A percentile compares a stretch with the other conserved stretches of the same genome.
These are phyloP conservation scores for Boloria selene DNA, from an alignment of 2,888 invertebrate genomes.

Conservation along the genomic window DNA sequence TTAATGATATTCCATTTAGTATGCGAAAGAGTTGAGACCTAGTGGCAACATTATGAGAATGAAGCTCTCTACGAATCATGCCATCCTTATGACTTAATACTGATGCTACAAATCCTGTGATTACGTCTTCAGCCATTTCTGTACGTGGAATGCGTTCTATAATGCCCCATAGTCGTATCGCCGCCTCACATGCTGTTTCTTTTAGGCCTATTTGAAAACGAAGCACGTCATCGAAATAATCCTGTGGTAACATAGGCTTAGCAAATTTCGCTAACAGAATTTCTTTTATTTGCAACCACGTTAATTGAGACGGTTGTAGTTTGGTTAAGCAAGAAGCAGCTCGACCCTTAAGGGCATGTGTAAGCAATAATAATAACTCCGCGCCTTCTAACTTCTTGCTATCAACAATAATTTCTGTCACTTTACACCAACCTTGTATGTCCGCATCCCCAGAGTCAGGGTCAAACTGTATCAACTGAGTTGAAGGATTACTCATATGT, in stretches of 20 bases:
- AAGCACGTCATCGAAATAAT: slow-evolving; percentile 44
- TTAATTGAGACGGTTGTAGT: slow-evolving; percentile 33
- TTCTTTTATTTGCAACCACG: slow-evolving; percentile 41
- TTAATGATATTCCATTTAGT: slow-evolving; percentile 36
- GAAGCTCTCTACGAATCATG: slow-evolving; percentile 39
- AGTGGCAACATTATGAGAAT: slow-evolving; percentile 32
- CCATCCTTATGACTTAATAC: slow-evolving; percentile 38
- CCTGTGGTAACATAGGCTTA: slow-evolving; percentile 41
- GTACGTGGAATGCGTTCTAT: slow-evolving; percentile 35
- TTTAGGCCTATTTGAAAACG: slow-evolving; percentile 38
- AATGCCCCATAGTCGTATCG: slow-evolving; percentile 33
- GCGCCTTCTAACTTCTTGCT: slow-evolving; percentile 38
- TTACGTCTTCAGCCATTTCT: slow-evolving; percentile 36
- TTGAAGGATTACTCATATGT: too few species aligned
- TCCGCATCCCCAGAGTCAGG: slow-evolving; percentile 41
- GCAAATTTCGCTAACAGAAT: slow-evolving; percentile 41
- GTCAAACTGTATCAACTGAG: neutral
- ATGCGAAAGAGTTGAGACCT: slow-evolving; percentile 41
- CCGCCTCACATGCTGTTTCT: slow-evolving; percentile 38
- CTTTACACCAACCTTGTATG: slow-evolving; percentile 42
- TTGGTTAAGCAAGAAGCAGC: slow-evolving; percentile 42
- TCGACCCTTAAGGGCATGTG: slow-evolving; percentile 41
- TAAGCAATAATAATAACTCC: slow-evolving; percentile 42
- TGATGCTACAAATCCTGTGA: slow-evolving; percentile 38
- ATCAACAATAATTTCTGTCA: slow-evolving; percentile 37